Evolutionary conservation across 2,113 vertebrate species (phyloP), one percentile per base, ranked within the genome.

Genomic region (Melanostigma gelatinosum): DNA sequence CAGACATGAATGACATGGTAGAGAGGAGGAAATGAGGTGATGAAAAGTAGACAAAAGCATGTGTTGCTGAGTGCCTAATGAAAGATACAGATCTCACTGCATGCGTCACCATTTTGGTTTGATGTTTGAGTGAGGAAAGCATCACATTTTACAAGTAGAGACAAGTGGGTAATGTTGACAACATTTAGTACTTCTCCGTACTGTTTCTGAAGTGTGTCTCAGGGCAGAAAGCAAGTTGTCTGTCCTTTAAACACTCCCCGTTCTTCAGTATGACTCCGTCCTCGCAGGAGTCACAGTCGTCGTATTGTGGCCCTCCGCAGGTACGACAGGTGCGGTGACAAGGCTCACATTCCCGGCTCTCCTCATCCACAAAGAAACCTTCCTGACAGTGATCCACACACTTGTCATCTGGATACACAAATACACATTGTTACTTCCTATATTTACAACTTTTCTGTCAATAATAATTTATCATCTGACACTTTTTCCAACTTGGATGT

Each of bases 291-390:
- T 95, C 95, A 16, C 98, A 98, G 75, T 96, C 90, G 0, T 94
- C 36, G 6, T 77, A 80, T 15, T 50, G 87, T 1, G 93, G 94
- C 16, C 97, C 97, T 0, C 82, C 85, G 40, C 97, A 99, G 0
- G 94, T 92, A 2, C 74, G 75, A 55, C 98, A 99, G 77, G 79
- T 69, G 3, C 16, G 85, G 77, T 97, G 96, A 85, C 97, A 99
- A 7, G 92, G 88, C 77, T 97, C 95, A 0, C 97, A 99, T 24
- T 96, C 95, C 67, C 77, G 93, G 13, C 60, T 88, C 57, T 89
- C 71, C 72, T 96, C 92, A 1, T 93, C 44, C 86, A 87, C 75
- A 95, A 92, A 97, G 92, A 95, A 97, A n/a, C 97, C 96, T 3
- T 91, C 87, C 34, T 48, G 83, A 76, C 98, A 99, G 4, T 87